phyloP scores from a whole-genome alignment of 2,113 vertebrate species.

The Calidris pygmaea region DNA sequence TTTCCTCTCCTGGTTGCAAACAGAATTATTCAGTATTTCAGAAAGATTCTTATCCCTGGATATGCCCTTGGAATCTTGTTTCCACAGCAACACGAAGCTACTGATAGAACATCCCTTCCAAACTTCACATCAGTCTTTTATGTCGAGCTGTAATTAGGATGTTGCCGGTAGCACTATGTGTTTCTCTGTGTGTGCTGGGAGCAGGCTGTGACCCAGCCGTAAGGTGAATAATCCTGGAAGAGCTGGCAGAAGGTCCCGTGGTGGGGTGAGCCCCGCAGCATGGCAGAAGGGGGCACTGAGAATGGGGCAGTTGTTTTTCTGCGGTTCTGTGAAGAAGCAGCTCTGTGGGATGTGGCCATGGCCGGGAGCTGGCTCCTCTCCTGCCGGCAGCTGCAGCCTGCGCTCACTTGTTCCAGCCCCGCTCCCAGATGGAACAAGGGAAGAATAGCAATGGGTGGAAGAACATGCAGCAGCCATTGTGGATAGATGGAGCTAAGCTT shows the following conservation, averaged over 20 bases:
- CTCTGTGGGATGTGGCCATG: not conserved
- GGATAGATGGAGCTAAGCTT: not conserved
- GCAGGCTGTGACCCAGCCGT: not conserved
- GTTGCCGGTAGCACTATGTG: not conserved
- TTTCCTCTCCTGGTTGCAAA: not conserved
- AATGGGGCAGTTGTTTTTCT: not conserved
- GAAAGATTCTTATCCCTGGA: not conserved
- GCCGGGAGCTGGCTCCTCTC: slow-evolving; percentile 35
- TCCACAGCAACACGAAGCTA: slow-evolving; percentile 42
- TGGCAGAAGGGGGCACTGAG: not conserved
- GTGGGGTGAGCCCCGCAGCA: not conserved
- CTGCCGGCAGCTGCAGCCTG: slow-evolving; percentile 23
- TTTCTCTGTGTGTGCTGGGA: not conserved
- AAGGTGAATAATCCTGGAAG: not conserved
- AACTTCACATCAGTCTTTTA: not conserved
- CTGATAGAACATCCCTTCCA: slow-evolving; percentile 17
- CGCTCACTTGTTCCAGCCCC: slow-evolving; percentile 31
- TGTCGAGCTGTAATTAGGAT: not conserved
- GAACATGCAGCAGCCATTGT: not conserved
- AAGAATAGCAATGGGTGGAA: not conserved
- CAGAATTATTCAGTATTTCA: slow-evolving; percentile 5
- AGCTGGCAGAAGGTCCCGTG: not conserved
- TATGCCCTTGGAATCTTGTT: slow-evolving; percentile 51
- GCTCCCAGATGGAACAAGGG: not conserved
- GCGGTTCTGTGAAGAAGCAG: not conserved